These are phyloP conservation scores for Sitobion miscanthi DNA, from an alignment of 1,140 invertebrate genomes.

Conservation along the genomic window DNA sequence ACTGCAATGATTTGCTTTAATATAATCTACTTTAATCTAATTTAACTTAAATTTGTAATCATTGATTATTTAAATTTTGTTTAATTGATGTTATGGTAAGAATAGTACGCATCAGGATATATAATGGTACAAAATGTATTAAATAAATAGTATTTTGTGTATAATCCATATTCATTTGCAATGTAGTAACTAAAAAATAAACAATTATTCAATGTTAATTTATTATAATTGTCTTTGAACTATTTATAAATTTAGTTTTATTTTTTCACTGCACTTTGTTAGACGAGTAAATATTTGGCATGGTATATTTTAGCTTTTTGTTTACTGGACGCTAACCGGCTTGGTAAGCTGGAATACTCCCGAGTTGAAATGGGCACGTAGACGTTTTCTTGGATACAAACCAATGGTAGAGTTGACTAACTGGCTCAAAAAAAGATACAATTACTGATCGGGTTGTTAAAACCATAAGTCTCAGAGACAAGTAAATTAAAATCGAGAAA, in stretches of 20 bases:
- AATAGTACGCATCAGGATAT: background rate
- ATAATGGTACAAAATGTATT: background rate
- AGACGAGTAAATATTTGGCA: constrained; percentile 38
- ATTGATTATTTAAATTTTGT: background rate
- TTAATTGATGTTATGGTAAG: background rate
- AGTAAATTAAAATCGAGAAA: constrained; percentile 25
- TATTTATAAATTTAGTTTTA: constrained; percentile 9
- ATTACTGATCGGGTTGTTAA: constrained; percentile 40
- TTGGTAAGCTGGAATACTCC: background rate
- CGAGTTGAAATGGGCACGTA: constrained; percentile 25
- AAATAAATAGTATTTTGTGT: background rate
- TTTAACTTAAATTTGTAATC: background rate
- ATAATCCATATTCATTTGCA: background rate
- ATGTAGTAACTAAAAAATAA: background rate
- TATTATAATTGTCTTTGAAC: background rate
- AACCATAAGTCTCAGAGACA: background rate
- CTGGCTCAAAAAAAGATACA: constrained; percentile 51
- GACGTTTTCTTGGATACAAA: constrained; percentile 54
- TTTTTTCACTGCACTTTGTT: background rate
- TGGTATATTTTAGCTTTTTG: background rate
- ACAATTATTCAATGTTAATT: background rate
- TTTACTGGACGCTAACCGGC: constrained; percentile 40
- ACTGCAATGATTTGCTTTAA: background rate
- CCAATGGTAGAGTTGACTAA: constrained; percentile 43
- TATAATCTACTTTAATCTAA: background rate